Base-by-base conservation (phyloP, 2,888 invertebrate genomes). In the Cetonia aurata region DNA sequence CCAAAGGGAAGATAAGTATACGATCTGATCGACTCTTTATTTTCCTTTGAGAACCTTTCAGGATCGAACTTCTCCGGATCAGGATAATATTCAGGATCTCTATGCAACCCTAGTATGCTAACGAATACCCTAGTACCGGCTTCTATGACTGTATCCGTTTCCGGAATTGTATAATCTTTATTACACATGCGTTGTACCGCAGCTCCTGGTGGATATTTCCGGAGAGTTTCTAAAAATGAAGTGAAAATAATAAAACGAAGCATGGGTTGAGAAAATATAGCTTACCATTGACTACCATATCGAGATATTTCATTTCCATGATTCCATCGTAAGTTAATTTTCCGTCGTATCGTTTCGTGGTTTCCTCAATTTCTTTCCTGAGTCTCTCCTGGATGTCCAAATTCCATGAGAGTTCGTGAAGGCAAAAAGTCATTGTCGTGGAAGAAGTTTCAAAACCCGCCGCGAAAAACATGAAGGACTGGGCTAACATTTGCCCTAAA, bases 131-230 rank as follows among this genome's bases (percentile, higher is more conserved):
- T 62, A 6, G 74, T 77, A 2, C 81, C 83, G 65, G 79, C 72
- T 67, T 75, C 71, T 19, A 78, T 74, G 25, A 56, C 44, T n/a
- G 71, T 57, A 19, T 71, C 44, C 3, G 74, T 72, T 8, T 72
- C 70, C 1, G 69, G 72, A n/a, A 77, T 67, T 0, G 71, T 72
- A 66, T 76, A 78, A 44, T 76, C 71, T 66, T 74, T 74, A 19
- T 70, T 74, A 37, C 76, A 75, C 37, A 70, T 57, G 19, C 78
- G 69, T 37, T 46, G 67, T 9, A 78, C 12, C 0, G 75, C 52
- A 0, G 77, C 65, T 1, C 77, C 77, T 3, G 82, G 80, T 6
- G 84, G 81, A 67, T 80, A 80, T 62, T 79, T 75, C 15, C 84
- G 74, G 17, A 84, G 73, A 1, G 82, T 80, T 75, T 84, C 84